phyloP scores from a whole-genome alignment of 1,140 invertebrate genomes.

The Polyergus mexicanus region DNA sequence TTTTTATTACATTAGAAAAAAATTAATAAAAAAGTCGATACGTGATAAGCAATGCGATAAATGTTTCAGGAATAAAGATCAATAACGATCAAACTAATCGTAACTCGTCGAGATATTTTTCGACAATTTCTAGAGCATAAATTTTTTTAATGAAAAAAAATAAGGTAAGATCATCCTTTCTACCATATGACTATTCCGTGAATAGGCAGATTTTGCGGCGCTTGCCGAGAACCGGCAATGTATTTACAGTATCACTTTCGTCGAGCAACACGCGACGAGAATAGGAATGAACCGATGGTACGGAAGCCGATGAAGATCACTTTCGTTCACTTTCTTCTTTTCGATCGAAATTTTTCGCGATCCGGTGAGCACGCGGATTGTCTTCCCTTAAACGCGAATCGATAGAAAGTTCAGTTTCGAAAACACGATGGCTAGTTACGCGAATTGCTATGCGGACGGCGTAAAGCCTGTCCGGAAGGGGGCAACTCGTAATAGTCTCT shows the following conservation, averaged over 20 bases:
- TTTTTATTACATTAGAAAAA: too few relatives aligned
- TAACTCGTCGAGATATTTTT: slow-evolving; percentile 5
- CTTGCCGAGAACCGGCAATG: slow-evolving; percentile 65
- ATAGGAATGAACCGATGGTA: slow-evolving; percentile 64
- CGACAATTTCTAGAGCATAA: neutral
- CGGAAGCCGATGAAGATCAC: slow-evolving; percentile 72
- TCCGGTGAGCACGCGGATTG: slow-evolving; percentile 5
- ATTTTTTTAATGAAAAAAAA: slow-evolving; percentile 19
- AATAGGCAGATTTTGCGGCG: slow-evolving; percentile 68
- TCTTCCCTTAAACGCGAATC: slow-evolving; percentile 59
- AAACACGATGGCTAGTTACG: slow-evolving; percentile 26
- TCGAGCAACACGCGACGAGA: slow-evolving; percentile 71
- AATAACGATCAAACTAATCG: neutral
- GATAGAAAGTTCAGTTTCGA: slow-evolving; percentile 76
- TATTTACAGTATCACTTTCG: slow-evolving; percentile 71
- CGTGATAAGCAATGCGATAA: neutral
- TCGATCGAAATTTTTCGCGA: slow-evolving; percentile 51
- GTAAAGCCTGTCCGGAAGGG: slow-evolving; percentile 51
- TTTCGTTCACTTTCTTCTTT: slow-evolving; percentile 78
- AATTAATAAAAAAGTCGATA: neutral
- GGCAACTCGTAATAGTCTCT: slow-evolving; percentile 47
- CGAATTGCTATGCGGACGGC: slow-evolving; percentile 66
- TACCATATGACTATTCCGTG: slow-evolving; percentile 42
- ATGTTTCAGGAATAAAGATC: neutral
- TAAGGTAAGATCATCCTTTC: slow-evolving; percentile 1